Evolutionary conservation across 2,113 vertebrate genomes (phyloP).

Genomic region (Xiphophorus hellerii): DNA sequence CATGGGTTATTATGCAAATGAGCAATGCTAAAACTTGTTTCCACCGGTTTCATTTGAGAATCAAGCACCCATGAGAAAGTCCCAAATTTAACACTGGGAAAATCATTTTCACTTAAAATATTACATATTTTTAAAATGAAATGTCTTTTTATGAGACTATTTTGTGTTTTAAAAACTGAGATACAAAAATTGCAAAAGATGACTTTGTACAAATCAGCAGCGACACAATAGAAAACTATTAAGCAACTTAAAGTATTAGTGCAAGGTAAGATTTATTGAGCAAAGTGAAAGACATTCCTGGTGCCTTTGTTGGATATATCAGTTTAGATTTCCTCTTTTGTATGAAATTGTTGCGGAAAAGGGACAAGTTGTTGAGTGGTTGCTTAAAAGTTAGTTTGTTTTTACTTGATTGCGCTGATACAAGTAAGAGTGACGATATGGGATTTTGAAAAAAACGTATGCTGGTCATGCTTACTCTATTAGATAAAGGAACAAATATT

Average conservation of each 20-base stretch:
- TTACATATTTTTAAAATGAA: neutral
- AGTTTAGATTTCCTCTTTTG: conserved; percentile 35
- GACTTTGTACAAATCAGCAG: neutral
- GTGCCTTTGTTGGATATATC: conserved; percentile 47
- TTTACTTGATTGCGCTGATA: neutral
- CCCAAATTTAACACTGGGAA: no score
- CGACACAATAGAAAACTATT: neutral
- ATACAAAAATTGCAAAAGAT: no score
- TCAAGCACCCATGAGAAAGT: neutral
- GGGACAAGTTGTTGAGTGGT: neutral
- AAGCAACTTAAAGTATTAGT: neutral
- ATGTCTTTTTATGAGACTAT: no score
- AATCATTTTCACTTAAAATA: neutral
- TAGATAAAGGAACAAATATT: conserved; percentile 1
- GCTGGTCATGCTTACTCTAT: neutral
- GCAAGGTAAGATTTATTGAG: neutral
- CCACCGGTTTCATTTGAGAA: neutral
- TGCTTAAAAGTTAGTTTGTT: neutral
- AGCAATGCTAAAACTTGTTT: neutral
- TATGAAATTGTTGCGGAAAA: conserved; percentile 22
- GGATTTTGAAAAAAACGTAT: neutral
- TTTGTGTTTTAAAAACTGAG: no score
- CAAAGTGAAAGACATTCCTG: conserved; percentile 39
- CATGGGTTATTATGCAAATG: no score
- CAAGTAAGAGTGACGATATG: neutral